These are phyloP conservation scores for Origma solitaria DNA, from an alignment of 2,113 vertebrate genomes.

Conservation along the genomic window DNA sequence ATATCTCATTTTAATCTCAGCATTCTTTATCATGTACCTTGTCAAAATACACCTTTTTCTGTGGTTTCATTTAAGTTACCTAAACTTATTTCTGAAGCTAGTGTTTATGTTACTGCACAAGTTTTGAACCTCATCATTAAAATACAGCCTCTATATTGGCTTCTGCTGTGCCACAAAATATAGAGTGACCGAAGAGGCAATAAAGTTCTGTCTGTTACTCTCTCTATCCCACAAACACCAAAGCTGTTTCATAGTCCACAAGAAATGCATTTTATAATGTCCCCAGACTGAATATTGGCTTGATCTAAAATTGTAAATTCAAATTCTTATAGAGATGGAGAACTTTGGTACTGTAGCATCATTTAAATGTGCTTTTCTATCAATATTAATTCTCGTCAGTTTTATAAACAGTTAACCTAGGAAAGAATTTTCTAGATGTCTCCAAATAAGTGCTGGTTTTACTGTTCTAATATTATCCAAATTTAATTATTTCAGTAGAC, in stretches of 20 bases:
- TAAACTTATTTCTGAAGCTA: not conserved
- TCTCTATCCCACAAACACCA: not conserved
- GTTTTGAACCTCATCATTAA: not conserved
- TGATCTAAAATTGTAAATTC: not conserved
- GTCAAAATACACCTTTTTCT: not conserved
- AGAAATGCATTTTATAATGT: not conserved
- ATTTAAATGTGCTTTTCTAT: not conserved
- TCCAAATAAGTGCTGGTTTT: not conserved
- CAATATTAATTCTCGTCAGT: not conserved
- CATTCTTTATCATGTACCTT: not conserved
- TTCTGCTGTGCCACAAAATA: not conserved
- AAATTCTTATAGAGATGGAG: not conserved
- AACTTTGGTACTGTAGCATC: fast-evolving
- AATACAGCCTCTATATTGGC: not conserved
- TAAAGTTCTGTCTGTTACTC: not conserved
- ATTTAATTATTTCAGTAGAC: not conserved
- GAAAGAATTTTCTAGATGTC: not conserved
- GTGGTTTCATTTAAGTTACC: not conserved
- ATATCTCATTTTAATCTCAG: not conserved
- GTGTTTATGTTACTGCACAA: not conserved
- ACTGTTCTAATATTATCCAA: not conserved
- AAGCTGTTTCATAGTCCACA: not conserved
- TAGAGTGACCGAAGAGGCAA: not conserved
- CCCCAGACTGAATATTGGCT: not conserved
- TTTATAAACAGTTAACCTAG: not conserved